These are phyloP conservation scores for Ammospiza caudacuta DNA, from an alignment of 2,113 vertebrate species.

Conservation along the genomic window DNA sequence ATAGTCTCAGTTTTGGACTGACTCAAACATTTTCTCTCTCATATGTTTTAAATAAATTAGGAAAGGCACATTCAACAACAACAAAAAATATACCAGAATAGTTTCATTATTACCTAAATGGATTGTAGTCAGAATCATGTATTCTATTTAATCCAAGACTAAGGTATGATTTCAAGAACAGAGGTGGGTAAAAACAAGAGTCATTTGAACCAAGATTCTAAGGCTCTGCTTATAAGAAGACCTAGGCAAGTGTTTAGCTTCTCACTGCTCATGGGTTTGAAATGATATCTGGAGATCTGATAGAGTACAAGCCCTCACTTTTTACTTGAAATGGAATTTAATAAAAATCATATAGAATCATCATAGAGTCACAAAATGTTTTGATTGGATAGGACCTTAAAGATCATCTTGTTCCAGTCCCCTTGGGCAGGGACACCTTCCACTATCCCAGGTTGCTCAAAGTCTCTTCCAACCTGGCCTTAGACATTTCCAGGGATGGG, in stretches of 20 bases:
- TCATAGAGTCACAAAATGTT: background rate
- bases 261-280: background rate
- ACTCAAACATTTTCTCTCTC: background rate
- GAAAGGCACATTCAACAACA: background rate
- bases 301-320: background rate
- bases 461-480: background rate
- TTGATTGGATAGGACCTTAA: background rate
- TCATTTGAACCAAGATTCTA: background rate
- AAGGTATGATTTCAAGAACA: background rate
- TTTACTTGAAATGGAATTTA: background rate
- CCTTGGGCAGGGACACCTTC: background rate
- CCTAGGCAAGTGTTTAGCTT: background rate
- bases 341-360: background rate
- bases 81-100: background rate
- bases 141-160: background rate
- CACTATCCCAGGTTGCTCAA: accelerated
- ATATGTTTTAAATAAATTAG: background rate
- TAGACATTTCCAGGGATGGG: accelerated
- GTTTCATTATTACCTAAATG: background rate
- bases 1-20: background rate
- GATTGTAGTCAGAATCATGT: background rate
- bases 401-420: accelerated
- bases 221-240: background rate
- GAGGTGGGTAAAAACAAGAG: background rate
- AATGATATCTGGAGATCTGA: background rate